phyloP scores from a whole-genome alignment of 2,797 vertebrate species.

The Rhadinocentrus ornatus region DNA sequence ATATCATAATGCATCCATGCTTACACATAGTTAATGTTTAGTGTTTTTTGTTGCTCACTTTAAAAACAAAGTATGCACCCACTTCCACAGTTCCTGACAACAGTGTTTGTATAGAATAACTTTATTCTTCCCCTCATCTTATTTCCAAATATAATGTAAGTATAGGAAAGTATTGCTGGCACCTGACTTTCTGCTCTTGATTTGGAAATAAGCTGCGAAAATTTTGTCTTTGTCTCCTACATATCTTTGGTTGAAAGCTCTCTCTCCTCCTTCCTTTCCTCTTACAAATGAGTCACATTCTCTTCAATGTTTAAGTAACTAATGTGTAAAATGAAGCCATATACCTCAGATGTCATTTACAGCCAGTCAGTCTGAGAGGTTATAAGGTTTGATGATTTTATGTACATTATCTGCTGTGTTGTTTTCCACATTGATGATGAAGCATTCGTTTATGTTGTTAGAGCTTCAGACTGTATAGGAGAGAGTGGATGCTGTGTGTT shows the following conservation, averaged over 20 bases:
- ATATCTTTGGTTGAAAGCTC: constrained; percentile 27
- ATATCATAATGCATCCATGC: constrained; percentile 33
- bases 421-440: constrained; percentile 51
- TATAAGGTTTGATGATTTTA: constrained; percentile 44
- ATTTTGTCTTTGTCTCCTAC: constrained; percentile 23
- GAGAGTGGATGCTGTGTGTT: constrained; percentile 12
- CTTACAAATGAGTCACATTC: constrained; percentile 24
- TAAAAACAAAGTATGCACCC: constrained; percentile 17
- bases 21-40: constrained; percentile 19
- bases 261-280: constrained; percentile 21
- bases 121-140: constrained; percentile 26
- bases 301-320: constrained; percentile 54
- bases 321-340: constrained; percentile 73
- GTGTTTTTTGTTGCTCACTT: constrained; percentile 35
- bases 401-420: constrained; percentile 62
- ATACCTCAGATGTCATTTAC: constrained; percentile 70
- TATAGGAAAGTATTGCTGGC: constrained; percentile 6
- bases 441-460: constrained; percentile 67
- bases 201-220: constrained; percentile 16
- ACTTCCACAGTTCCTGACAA: constrained; percentile 25
- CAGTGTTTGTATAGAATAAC: constrained; percentile 18
- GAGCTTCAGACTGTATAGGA: constrained; percentile 65
- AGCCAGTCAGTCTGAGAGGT: constrained; percentile 52
- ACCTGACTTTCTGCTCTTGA: constrained; percentile 11
- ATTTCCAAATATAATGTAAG: constrained; percentile 10